Evolutionary conservation across 2,888 invertebrate genomes (phyloP).

Genomic region (Diplazon laetatorius): DNA sequence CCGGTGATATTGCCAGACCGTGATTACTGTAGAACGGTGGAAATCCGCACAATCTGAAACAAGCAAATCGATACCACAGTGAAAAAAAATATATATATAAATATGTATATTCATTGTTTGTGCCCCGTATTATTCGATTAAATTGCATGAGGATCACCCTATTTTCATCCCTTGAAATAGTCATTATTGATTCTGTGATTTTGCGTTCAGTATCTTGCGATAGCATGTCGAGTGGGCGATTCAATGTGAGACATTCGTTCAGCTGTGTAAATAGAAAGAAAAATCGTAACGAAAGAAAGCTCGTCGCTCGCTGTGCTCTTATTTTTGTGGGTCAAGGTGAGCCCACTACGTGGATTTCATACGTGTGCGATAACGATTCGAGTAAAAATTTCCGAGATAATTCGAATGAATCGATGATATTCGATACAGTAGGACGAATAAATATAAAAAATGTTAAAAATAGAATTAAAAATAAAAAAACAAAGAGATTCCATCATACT

Average conservation of each 20-base stretch:
- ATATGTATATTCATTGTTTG: slow-evolving; percentile 6
- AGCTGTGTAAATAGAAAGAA: slow-evolving; percentile 6
- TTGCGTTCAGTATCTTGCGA: neutral
- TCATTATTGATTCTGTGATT: neutral
- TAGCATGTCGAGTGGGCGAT: neutral
- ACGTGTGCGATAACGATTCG: slow-evolving; percentile 6
- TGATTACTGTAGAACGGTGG: slow-evolving; percentile 99
- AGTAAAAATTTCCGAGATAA: too few species aligned
- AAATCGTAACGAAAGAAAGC: neutral
- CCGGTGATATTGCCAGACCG: slow-evolving; percentile 98
- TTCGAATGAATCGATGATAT: too few species aligned
- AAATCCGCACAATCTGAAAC: slow-evolving; percentile 94
- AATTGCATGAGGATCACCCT: neutral
- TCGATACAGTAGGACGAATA: neutral
- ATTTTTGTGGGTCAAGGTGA: slow-evolving; percentile 23
- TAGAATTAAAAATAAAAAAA: too few species aligned
- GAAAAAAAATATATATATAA: slow-evolving; percentile 11
- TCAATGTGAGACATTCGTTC: slow-evolving; percentile 21
- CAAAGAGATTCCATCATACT: slow-evolving; percentile 80
- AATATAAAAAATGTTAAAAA: slow-evolving; percentile 15
- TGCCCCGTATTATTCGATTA: neutral
- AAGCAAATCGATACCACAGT: neutral
- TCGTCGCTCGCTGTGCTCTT: neutral
- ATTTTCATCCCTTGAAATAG: slow-evolving; percentile 5
- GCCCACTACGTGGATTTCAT: neutral